Evolutionary conservation across 2,113 vertebrate genomes (phyloP).

Genomic region (Plotosus lineatus): DNA sequence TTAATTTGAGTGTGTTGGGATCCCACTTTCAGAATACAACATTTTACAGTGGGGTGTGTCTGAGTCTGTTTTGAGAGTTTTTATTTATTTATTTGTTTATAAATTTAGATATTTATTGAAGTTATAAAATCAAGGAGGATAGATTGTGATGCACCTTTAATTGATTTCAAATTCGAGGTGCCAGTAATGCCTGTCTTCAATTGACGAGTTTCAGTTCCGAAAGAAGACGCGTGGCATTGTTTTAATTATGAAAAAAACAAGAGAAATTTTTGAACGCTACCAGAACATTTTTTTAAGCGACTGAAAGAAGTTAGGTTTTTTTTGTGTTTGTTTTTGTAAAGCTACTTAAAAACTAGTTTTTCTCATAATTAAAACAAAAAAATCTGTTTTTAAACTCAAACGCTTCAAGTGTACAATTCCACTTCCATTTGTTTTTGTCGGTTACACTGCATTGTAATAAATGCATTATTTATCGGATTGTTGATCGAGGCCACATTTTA

Average conservation of each 20-base stretch:
- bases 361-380: no score
- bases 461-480: slow-evolving; percentile 77
- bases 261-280: no score
- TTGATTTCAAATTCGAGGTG: slow-evolving; percentile 7
- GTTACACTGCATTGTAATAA: slow-evolving; percentile 66
- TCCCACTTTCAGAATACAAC: background rate
- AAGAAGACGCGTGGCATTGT: no score
- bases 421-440: slow-evolving; percentile 48
- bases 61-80: background rate
- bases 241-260: no score
- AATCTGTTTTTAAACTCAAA: no score
- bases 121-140: background rate
- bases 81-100: slow-evolving; percentile 23
- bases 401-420: no score
- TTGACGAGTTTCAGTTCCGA: no score
- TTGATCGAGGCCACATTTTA: slow-evolving; percentile 65
- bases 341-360: no score
- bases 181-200: slow-evolving; percentile 22
- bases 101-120: slow-evolving; percentile 9
- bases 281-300: no score
- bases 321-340: no score
- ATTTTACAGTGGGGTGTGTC: background rate
- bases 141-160: slow-evolving; percentile 4
- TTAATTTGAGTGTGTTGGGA: background rate
- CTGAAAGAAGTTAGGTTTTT: no score